These are phyloP conservation scores for Bufo gargarizans DNA, from an alignment of 2,113 vertebrate species.

Conservation along the genomic window DNA sequence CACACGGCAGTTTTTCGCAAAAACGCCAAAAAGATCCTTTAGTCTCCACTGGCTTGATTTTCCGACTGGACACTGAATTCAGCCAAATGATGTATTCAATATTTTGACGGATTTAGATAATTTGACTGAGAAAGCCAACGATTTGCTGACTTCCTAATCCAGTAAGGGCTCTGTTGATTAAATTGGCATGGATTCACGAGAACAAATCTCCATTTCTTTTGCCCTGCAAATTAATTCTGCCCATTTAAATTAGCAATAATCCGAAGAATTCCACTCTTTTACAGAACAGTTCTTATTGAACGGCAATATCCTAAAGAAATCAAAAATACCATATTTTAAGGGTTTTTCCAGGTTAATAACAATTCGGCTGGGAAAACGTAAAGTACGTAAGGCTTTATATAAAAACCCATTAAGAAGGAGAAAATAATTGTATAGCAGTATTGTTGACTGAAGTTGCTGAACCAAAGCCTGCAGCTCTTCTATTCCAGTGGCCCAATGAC, in stretches of 20 bases:
- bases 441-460: too few species aligned
- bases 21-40: neutral
- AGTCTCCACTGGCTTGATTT: neutral
- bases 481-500: neutral
- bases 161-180: conserved; percentile 29
- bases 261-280: neutral
- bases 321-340: neutral
- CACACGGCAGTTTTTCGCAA: neutral
- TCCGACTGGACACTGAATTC: neutral
- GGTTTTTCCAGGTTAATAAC: neutral
- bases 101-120: conserved; percentile 26
- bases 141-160: conserved; percentile 42
- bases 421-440: too few species aligned
- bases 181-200: conserved; percentile 27
- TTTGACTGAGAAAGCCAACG: conserved; percentile 28
- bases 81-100: conserved; percentile 11
- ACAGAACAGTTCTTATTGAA: neutral
- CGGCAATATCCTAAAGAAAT: neutral
- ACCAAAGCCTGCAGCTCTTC: neutral
- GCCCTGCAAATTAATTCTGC: conserved; percentile 33
- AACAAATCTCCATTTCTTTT: conserved; percentile 23
- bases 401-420: neutral
- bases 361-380: neutral
- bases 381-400: neutral
- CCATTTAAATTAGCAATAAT: conserved; percentile 28